Evolutionary conservation across 2,113 vertebrate species (phyloP).

Genomic region (Bos indicus): DNA sequence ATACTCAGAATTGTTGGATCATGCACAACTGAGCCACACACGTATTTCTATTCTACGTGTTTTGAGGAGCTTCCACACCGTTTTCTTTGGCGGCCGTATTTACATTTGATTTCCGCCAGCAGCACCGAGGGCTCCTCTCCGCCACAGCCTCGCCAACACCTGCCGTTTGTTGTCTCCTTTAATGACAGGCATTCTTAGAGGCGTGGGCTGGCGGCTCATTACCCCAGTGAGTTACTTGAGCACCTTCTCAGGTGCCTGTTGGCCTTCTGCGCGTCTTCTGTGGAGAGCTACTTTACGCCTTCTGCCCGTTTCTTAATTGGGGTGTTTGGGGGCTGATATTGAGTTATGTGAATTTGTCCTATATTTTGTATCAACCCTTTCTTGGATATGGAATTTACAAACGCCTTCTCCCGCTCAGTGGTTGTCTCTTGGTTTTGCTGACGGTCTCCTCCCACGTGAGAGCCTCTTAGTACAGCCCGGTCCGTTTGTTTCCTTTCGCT

Average conservation of each 20-base stretch:
- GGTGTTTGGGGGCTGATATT: neutral
- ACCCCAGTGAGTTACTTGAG: neutral
- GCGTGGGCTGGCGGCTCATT: accelerated
- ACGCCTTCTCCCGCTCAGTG: neutral
- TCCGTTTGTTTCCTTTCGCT: neutral
- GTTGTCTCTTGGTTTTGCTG: neutral
- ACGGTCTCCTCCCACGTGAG: neutral
- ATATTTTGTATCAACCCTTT: neutral
- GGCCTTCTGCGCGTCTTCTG: neutral
- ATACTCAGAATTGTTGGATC: neutral
- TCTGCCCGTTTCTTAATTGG: neutral
- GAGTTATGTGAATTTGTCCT: neutral
- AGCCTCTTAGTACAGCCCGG: accelerated
- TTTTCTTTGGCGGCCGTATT: neutral
- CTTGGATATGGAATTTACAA: neutral
- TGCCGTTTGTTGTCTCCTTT: neutral
- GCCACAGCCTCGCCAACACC: neutral
- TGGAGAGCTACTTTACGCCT: neutral
- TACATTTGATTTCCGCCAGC: too few species aligned
- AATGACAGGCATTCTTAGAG: neutral
- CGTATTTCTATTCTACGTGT: neutral
- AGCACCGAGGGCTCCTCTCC: neutral
- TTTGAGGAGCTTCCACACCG: neutral
- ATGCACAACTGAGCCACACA: neutral
- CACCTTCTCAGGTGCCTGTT: neutral